Conservation (phyloP, 2,113 vertebrate genomes). For the Ia io region DNA sequence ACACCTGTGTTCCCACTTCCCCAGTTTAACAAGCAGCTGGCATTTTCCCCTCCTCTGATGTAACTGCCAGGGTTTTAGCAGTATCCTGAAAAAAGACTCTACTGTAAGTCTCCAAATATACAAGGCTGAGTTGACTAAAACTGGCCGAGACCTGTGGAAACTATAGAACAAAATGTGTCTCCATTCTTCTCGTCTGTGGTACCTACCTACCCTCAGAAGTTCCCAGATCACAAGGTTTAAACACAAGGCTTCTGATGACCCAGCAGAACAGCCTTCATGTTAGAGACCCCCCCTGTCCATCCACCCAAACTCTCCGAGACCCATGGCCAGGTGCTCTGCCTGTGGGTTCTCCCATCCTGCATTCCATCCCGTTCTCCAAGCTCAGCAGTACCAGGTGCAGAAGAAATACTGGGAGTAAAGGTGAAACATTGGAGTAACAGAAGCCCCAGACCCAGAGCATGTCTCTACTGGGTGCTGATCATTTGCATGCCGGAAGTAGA, state of each 20-base stretch:
- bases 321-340: no score
- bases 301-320: neutral
- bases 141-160: neutral
- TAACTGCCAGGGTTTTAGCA: neutral
- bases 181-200: neutral
- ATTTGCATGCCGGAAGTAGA: neutral
- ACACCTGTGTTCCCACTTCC: neutral
- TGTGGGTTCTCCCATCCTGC: neutral
- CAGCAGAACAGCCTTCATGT: neutral
- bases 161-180: neutral
- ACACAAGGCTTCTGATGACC: neutral
- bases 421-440: neutral
- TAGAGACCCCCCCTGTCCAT: accelerated
- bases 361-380: neutral
- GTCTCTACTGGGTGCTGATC: neutral
- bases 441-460: neutral
- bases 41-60: neutral
- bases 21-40: neutral
- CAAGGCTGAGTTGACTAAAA: neutral
- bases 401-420: neutral
- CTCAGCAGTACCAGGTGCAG: neutral
- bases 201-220: neutral
- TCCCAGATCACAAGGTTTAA: neutral
- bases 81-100: neutral
- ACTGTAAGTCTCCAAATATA: neutral